A percentile compares a stretch with the other conserved stretches of the same genome.
These are phyloP conservation scores for Petromus typicus DNA, from an alignment of 2,113 vertebrate species.

Conservation along the genomic window DNA sequence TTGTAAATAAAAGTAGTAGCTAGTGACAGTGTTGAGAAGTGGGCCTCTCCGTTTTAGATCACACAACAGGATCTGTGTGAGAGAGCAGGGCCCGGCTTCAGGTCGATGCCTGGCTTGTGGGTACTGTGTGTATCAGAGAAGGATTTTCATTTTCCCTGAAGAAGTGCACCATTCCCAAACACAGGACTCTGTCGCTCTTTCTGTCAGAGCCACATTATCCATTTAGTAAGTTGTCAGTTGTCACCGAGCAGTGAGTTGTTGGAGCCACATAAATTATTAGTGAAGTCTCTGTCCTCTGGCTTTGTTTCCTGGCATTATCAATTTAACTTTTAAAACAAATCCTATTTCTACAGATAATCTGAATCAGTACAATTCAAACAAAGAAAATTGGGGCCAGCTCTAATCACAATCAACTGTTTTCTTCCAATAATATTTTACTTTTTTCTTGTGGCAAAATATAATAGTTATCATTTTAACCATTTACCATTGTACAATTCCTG, in stretches of 20 bases:
- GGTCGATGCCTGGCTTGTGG: accelerated
- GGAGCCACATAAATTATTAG: not conserved
- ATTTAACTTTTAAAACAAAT: not conserved
- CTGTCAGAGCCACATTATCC: accelerated
- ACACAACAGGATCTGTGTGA: not conserved
- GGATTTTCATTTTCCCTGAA: not conserved
- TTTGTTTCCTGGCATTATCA: not conserved
- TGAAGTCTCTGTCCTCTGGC: not conserved
- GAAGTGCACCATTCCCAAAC: not conserved
- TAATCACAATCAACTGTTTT: not conserved
- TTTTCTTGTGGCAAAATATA: not conserved
- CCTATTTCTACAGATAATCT: not conserved
- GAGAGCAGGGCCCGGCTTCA: not conserved
- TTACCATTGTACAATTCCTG: not conserved
- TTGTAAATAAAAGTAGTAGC: not conserved
- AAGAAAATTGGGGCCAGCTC: not conserved
- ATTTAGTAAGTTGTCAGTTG: not conserved
- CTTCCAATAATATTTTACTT: not conserved
- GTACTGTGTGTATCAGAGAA: not conserved
- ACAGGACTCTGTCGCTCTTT: not conserved
- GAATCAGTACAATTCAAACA: not conserved
- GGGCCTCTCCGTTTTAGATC: not conserved
- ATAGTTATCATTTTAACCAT: not conserved
- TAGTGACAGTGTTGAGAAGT: not conserved
- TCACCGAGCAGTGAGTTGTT: not conserved